Conservation (phyloP, 30 jellyfish, hydroid and myxozoan species). For the Nemopilema nomurai region DNA sequence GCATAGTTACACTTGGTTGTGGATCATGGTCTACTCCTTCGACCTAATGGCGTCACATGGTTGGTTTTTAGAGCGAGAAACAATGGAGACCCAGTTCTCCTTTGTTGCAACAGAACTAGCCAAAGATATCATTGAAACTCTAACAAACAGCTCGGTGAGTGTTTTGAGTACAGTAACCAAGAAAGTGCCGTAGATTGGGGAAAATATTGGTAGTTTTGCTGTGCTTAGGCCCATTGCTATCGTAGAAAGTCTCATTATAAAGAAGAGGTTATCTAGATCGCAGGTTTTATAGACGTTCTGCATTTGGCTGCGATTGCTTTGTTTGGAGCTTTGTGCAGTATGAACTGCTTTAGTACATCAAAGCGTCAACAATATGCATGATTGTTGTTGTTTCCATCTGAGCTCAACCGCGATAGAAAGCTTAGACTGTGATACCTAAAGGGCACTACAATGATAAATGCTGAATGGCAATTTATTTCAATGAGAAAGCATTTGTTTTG, state of each 20-base stretch:
- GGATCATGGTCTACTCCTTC: conserved; percentile 22
- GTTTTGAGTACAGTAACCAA: neutral
- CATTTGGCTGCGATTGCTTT: too few species aligned
- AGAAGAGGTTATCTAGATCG: conserved; percentile 24
- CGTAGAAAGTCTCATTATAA: conserved; percentile 24
- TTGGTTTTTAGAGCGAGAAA: conserved; percentile 20
- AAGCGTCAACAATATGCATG: neutral
- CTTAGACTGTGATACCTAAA: neutral
- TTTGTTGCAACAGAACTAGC: conserved; percentile 14
- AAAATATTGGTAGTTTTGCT: neutral
- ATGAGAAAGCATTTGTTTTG: too few species aligned
- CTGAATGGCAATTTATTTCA: neutral
- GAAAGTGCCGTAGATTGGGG: neutral
- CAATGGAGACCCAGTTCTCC: conserved; percentile 13
- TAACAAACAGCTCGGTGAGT: conserved; percentile 21
- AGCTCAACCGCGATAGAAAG: neutral
- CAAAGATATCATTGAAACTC: conserved; percentile 17
- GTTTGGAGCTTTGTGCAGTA: neutral
- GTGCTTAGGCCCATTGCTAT: conserved; percentile 38
- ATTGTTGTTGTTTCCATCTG: neutral
- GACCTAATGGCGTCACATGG: conserved; percentile 12
- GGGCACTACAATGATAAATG: neutral
- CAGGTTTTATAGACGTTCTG: too few species aligned
- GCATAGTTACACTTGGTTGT: conserved; percentile 29
- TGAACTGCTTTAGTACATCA: neutral